Percentiles rank a stretch among this genome's conserved stretches.
Evolutionary conservation across 1,140 invertebrate genomes (phyloP).

Genomic region (Pseudomyrmex flavicornis): DNA sequence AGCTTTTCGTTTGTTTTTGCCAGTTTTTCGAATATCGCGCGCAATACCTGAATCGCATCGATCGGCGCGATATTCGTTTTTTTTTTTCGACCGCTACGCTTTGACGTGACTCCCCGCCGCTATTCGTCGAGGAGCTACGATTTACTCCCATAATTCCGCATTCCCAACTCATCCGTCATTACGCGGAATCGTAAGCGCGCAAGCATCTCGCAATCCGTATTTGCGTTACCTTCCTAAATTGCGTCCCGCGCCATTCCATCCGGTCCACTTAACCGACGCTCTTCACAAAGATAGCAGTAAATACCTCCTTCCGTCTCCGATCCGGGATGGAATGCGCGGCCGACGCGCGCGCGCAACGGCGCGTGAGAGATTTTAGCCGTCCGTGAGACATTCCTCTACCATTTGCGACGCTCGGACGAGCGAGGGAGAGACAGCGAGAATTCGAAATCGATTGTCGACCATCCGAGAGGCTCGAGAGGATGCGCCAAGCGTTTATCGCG

Average conservation of each 20-base stretch:
- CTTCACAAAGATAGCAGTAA: constrained; percentile 22
- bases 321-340: constrained; percentile 24
- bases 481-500: constrained; percentile 61
- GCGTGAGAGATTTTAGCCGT: constrained; percentile 53
- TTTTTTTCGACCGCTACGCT: background rate
- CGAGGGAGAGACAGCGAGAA: background rate
- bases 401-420: background rate
- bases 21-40: constrained; percentile 17
- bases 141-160: background rate
- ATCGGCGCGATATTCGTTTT: background rate
- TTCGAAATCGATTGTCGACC: constrained; percentile 25
- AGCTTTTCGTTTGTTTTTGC: background rate
- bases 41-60: background rate
- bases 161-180: constrained; percentile 6
- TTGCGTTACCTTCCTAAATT: constrained; percentile 40
- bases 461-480: constrained; percentile 5
- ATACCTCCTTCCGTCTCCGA: background rate
- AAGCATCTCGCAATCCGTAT: background rate
- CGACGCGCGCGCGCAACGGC: background rate
- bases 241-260: constrained; percentile 1
- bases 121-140: background rate
- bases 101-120: background rate
- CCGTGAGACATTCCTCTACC: constrained; percentile 47
- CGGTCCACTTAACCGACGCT: constrained; percentile 11
- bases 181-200: background rate